Evolutionary conservation across 2,797 vertebrate genomes (phyloP).

Genomic region (Rhinogobio ventralis): DNA sequence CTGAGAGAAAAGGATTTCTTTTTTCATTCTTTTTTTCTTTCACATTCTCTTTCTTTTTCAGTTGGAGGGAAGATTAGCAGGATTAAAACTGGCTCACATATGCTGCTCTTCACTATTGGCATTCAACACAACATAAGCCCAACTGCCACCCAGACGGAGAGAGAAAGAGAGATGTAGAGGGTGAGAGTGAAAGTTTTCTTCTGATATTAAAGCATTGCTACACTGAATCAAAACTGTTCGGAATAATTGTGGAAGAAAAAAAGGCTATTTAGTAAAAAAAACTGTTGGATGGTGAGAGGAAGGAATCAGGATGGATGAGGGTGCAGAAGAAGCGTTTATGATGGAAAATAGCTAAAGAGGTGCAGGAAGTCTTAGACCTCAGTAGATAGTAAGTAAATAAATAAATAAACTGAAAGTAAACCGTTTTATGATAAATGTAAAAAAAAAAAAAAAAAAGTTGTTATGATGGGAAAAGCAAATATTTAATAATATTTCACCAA

Average conservation of each 20-base stretch:
- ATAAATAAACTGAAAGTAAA: too few species aligned
- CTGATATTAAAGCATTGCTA: conserved; percentile 69
- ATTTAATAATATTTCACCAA: background rate
- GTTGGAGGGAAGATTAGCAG: conserved; percentile 95
- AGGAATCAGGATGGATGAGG: background rate
- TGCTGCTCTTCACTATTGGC: conserved; percentile 93
- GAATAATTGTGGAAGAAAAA: conserved; percentile 16
- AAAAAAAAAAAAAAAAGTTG: background rate
- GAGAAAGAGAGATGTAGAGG: conserved; percentile 43
- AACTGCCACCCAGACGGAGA: conserved; percentile 86
- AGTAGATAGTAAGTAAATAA: too few species aligned
- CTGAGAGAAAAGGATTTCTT: conserved; percentile 78
- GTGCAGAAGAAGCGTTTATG: background rate
- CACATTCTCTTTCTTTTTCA: conserved; percentile 72
- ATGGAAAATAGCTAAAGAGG: background rate
- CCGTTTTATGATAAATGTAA: background rate
- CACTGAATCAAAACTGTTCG: conserved; percentile 76
- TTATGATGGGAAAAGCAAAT: background rate
- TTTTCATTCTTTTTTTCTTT: conserved; percentile 56
- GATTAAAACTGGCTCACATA: conserved; percentile 98
- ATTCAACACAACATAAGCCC: conserved; percentile 86
- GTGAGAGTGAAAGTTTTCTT: conserved; percentile 41
- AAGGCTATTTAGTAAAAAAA: conserved; percentile 25
- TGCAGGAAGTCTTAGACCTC: background rate
- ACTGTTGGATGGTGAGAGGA: conserved; percentile 45